Conservation (phyloP, 2,797 vertebrate species). For the Anguilla anguilla region DNA sequence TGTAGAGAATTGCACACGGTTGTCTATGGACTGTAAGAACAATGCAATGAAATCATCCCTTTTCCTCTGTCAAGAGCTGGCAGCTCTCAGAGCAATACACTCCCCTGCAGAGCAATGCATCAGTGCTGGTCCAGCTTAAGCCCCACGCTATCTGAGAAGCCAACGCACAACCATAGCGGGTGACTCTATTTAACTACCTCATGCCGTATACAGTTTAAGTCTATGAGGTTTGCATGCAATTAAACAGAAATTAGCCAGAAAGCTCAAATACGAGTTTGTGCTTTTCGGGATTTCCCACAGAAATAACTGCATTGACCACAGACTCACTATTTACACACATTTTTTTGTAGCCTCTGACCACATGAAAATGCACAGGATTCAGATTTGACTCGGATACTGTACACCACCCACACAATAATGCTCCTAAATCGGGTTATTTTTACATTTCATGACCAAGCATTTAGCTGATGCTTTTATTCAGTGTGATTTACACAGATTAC, state of each 20-base stretch:
- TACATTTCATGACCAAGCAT: not conserved
- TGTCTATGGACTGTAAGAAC: slow-evolving; percentile 43
- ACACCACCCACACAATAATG: not conserved
- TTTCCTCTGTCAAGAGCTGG: not conserved
- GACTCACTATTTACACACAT: not conserved
- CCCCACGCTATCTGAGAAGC: not conserved
- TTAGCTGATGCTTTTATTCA: not conserved
- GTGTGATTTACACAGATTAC: not conserved
- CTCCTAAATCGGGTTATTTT: not conserved
- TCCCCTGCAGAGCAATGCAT: slow-evolving; percentile 9
- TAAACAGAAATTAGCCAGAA: not conserved
- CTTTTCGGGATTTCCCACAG: not conserved
- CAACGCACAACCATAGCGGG: not conserved
- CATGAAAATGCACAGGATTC: not conserved
- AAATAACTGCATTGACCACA: too few species aligned
- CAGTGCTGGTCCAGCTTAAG: not conserved
- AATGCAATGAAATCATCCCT: slow-evolving; percentile 24
- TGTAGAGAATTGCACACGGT: slow-evolving; percentile 42
- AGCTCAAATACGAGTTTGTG: not conserved
- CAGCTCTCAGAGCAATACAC: not conserved
- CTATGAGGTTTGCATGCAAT: not conserved
- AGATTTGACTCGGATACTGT: not conserved
- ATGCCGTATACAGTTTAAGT: not conserved
- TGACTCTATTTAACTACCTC: not conserved
- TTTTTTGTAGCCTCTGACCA: not conserved